Evolutionary conservation across 2,113 vertebrate species (phyloP), one percentile per base, ranked within the genome.

Genomic region (Cyanoderma ruficeps): DNA sequence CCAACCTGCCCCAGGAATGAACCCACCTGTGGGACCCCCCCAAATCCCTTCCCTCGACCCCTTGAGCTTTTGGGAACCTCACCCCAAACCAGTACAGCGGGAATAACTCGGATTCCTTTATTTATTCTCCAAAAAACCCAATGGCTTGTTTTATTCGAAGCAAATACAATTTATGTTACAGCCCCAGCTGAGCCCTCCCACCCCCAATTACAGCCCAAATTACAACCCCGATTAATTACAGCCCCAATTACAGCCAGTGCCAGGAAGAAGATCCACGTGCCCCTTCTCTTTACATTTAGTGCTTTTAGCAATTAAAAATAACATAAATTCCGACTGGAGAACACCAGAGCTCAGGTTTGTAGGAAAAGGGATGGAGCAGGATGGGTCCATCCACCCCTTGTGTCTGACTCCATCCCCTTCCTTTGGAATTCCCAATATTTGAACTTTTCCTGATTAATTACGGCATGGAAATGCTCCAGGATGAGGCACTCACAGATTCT

Each of bases 91-190:
- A 67, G 39, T 1, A 13, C 57, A 65, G 30, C 3, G 7, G 80
- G 18, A 77, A n/a, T 2, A 53, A 46, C 25, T 69, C 27, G 1
- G 33, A 59, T 87, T 46, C 10, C 41, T 89, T 83, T 14, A 23
- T 93, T 94, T 65, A 37, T 85, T 77, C 55, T 89, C 64, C 6
- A 52, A 44, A 83, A 37, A 31, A 21, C n/a, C n/a, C 4, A 12
- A 61, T 20, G 59, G 42, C 22, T 83, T 44, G n/a, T 47, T 80
- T 95, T 72, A 89, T 87, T 94, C n/a, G 44, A 94, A 94, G 92
- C 87, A 74, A 90, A 77, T 16, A 74, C 50, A 70, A 25, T 59
- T 76, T 91, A 78, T 91, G 63, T 70, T 90, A 94, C 85, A 74
- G 24, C 30, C 41, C 37, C 80, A 74, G 75, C 83, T 55, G 19